These are phyloP conservation scores for Colossoma macropomum DNA, from an alignment of 2,113 vertebrate species.

Conservation along the genomic window DNA sequence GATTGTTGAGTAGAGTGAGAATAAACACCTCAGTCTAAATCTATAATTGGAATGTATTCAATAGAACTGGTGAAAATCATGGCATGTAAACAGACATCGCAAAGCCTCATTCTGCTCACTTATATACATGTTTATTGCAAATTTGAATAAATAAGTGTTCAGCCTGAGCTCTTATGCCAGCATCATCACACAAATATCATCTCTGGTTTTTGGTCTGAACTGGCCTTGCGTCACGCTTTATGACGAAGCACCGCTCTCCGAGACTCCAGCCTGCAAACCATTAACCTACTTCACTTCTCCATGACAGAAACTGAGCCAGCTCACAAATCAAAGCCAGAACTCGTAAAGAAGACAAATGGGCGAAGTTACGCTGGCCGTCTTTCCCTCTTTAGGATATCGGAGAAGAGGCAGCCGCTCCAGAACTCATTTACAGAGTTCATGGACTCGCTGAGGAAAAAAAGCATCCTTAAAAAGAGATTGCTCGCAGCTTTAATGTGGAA, in stretches of 20 bases:
- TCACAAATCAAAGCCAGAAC: conserved; percentile 8
- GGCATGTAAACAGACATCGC: too few relatives aligned
- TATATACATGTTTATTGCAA: too few relatives aligned
- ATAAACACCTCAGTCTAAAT: too few relatives aligned
- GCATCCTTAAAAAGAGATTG: too few relatives aligned
- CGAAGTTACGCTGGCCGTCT: not conserved
- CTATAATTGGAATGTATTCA: too few relatives aligned
- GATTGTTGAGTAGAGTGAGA: too few relatives aligned
- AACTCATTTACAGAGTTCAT: not conserved
- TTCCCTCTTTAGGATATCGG: not conserved
- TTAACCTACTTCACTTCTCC: conserved; percentile 15
- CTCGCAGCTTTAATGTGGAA: too few relatives aligned
- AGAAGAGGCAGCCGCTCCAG: not conserved
- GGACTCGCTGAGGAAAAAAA: too few relatives aligned
- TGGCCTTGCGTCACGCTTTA: not conserved
- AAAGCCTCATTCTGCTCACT: too few relatives aligned
- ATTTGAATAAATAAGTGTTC: too few relatives aligned
- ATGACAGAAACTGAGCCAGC: not conserved
- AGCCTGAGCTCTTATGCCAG: too few relatives aligned
- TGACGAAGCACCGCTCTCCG: not conserved
- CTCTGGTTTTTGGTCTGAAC: not conserved
- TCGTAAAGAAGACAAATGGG: not conserved
- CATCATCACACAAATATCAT: not conserved
- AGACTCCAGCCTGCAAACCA: not conserved
- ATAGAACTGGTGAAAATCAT: too few relatives aligned